Evolutionary conservation across 1,140 invertebrate genomes (phyloP).

Genomic region (Calosoma granatense): DNA sequence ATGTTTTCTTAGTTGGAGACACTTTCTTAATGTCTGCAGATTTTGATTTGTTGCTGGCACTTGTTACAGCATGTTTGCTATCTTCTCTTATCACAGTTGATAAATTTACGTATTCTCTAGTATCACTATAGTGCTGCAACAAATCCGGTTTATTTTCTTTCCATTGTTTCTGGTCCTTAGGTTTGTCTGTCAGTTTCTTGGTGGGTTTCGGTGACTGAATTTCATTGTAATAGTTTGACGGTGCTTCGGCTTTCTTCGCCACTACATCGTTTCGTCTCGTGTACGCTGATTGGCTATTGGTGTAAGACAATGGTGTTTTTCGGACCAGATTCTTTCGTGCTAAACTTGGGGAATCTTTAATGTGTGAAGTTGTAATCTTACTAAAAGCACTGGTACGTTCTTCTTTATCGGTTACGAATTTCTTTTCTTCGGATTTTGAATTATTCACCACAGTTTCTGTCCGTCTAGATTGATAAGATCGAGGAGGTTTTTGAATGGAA

Average conservation of each 20-base stretch:
- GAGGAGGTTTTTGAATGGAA: neutral
- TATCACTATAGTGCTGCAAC: neutral
- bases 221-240: too few relatives aligned
- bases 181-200: neutral
- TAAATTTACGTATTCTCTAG: neutral
- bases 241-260: too few relatives aligned
- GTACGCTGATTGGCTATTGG: neutral
- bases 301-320: neutral
- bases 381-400: neutral
- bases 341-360: neutral
- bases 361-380: neutral
- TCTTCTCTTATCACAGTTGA: conserved; percentile 21
- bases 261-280: too few relatives aligned
- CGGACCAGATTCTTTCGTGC: neutral
- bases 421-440: neutral
- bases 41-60: conserved; percentile 9
- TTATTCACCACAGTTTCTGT: neutral
- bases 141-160: neutral
- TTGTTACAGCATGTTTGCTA: conserved; percentile 20
- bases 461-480: too few relatives aligned
- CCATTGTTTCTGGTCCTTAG: neutral
- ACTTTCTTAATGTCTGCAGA: conserved; percentile 3
- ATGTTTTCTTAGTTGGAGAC: neutral
- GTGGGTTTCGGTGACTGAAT: neutral
- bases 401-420: neutral